Percentiles rank a stretch among this genome's conserved stretches.
phyloP scores from a whole-genome alignment of 2,888 invertebrate genomes.

The Tipula confusa region DNA sequence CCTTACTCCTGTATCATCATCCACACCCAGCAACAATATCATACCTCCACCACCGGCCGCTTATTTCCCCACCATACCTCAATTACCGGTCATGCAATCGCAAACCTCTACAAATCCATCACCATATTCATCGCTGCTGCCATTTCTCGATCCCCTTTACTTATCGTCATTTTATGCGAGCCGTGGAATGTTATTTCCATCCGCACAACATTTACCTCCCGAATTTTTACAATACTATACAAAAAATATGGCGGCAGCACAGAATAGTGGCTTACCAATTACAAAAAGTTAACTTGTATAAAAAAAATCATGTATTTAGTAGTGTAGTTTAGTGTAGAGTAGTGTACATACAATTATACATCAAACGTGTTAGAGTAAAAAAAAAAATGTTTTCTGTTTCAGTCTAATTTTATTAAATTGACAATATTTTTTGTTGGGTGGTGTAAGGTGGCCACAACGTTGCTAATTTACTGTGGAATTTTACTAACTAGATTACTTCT shows the following conservation, averaged over 20 bases:
- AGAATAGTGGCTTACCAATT: slow-evolving; percentile 36
- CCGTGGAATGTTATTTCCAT: slow-evolving; percentile 34
- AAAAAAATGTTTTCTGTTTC: not conserved
- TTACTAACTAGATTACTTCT: no score
- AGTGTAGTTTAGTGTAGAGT: no score
- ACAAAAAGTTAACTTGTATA: slow-evolving; percentile 36
- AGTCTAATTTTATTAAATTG: not conserved
- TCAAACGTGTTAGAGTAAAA: not conserved
- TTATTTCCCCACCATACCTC: not conserved
- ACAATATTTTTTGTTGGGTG: no score
- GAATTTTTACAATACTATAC: slow-evolving; percentile 37
- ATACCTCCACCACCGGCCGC: not conserved
- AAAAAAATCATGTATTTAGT: not conserved
- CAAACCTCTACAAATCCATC: not conserved
- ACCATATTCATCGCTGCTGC: slow-evolving; percentile 28
- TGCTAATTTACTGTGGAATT: no score
- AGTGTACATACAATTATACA: not conserved
- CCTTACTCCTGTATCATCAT: not conserved
- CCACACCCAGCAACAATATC: not conserved
- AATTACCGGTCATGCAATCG: not conserved
- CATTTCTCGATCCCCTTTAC: slow-evolving; percentile 36
- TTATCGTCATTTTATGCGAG: slow-evolving; percentile 35
- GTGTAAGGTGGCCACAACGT: no score
- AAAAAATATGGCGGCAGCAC: slow-evolving; percentile 34
- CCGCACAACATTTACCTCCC: slow-evolving; percentile 33